These are phyloP conservation scores for Schizopygopsis malacanthus DNA, from an alignment of 2,797 vertebrate species.

Conservation along the genomic window DNA sequence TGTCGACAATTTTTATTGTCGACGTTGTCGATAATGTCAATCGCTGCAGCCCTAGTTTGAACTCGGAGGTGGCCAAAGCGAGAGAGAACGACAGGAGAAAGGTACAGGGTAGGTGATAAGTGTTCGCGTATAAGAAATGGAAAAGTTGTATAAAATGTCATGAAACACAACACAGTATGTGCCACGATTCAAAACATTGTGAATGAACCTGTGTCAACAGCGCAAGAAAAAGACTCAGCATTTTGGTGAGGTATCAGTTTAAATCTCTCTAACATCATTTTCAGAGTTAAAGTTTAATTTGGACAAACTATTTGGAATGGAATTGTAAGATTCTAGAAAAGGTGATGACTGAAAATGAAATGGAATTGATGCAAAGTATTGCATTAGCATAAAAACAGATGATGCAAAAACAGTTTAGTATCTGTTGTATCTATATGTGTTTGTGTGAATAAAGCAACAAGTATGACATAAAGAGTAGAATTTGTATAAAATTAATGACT, in stretches of 20 bases:
- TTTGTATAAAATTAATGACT: neutral
- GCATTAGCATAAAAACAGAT: neutral
- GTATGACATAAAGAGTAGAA: neutral
- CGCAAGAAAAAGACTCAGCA: neutral
- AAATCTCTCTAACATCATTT: neutral
- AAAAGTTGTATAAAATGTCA: neutral
- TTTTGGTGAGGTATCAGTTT: neutral
- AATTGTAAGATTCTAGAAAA: neutral
- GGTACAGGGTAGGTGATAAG: neutral
- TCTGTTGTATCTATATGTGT: constrained; percentile 6
- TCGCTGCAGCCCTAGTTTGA: neutral
- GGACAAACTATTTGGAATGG: neutral
- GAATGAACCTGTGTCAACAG: neutral
- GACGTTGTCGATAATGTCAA: no score
- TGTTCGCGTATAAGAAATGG: neutral
- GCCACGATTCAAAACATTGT: neutral
- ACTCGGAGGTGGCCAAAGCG: neutral
- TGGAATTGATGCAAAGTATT: neutral
- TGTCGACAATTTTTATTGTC: no score
- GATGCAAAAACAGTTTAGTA: neutral
- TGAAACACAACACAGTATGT: neutral
- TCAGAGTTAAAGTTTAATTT: neutral
- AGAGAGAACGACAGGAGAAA: neutral
- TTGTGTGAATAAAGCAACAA: neutral
- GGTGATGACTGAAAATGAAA: neutral